phyloP scores from a whole-genome alignment of 2,888 invertebrate species.

The Homarus gammarus region DNA sequence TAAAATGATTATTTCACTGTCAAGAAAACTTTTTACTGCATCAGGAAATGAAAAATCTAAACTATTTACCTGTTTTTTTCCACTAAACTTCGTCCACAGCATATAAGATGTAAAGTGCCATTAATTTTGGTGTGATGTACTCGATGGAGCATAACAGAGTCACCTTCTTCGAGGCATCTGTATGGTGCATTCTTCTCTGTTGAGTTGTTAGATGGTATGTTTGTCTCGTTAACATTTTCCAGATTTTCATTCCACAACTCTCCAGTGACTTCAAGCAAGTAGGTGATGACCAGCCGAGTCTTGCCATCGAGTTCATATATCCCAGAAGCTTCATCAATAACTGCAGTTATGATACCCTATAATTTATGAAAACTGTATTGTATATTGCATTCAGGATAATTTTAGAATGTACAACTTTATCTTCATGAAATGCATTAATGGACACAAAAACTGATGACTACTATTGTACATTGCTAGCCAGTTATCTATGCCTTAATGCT shows the following conservation, averaged over 20 bases:
- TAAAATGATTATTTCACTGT: too few relatives aligned
- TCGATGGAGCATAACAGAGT: not conserved
- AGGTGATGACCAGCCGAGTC: not conserved
- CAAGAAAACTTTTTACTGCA: too few relatives aligned
- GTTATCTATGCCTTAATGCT: too few relatives aligned
- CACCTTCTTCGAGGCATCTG: not conserved
- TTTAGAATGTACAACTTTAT: too few relatives aligned
- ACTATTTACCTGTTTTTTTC: not conserved
- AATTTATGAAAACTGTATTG: too few relatives aligned
- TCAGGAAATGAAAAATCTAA: too few relatives aligned
- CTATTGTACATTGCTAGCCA: too few relatives aligned
- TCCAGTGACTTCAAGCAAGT: not conserved
- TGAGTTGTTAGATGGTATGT: not conserved
- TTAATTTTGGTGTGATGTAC: not conserved
- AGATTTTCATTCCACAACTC: constrained; percentile 11
- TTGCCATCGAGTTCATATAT: constrained; percentile 20
- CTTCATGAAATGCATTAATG: too few relatives aligned
- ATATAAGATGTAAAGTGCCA: not conserved
- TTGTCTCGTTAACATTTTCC: not conserved
- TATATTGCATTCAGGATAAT: too few relatives aligned
- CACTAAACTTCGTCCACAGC: constrained; percentile 19
- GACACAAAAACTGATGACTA: too few relatives aligned
- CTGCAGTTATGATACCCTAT: not conserved
- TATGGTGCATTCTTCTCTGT: not conserved
- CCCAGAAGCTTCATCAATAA: constrained; percentile 5